Base-by-base conservation (phyloP, 2,113 vertebrate genomes). In the Pimephales promelas region DNA sequence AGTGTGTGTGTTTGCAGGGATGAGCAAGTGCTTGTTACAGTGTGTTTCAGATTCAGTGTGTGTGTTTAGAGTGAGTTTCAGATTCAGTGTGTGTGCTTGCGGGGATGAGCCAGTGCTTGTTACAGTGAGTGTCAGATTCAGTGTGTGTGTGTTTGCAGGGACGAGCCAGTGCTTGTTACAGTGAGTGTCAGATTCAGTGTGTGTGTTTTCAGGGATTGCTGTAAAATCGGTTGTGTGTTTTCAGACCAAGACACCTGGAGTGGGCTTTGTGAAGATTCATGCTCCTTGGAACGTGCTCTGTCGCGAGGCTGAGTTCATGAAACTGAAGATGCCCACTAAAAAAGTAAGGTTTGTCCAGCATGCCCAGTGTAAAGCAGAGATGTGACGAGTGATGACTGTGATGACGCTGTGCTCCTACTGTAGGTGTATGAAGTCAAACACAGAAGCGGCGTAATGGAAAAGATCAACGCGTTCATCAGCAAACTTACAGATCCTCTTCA, bases 251-350 rank as follows among this genome's bases (percentile, higher is more conserved):
- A 94, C 95, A 56, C 94, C 94, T 0, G 96, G 96, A 0, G 91
- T 96, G 6, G 96, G 96, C 18, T 97, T 96, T 84, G 92, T 97
- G 45, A 97, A 97, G 90, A 95, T 97, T 79, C 96, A 97, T 0
- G 96, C 96, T 7, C 96, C 96, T 0, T 97, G 96, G 96, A 92
- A 93, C 0, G 95, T 97, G 0, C 92, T 97, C 34, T 97, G 96
- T 88, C 90, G 96, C 78, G 96, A 97, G 77, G 96, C 96, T 0
- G 96, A 97, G 87, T 97, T 97, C 85, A 90, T 97, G 88, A 97
- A 97, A 62, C 93, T 97, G 68, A 97, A 97, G 90, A 97, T 97
- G 96, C 96, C 96, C 0, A 97, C 96, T 0, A 97, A 95, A 91
- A 97, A 97, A 93, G 96, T 97, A 40, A 92, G 1, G 24, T 45